Percentiles rank a stretch among this genome's conserved stretches.
These are phyloP conservation scores for Chymomyza costata DNA, from an alignment of 1,140 invertebrate species.

Conservation along the genomic window DNA sequence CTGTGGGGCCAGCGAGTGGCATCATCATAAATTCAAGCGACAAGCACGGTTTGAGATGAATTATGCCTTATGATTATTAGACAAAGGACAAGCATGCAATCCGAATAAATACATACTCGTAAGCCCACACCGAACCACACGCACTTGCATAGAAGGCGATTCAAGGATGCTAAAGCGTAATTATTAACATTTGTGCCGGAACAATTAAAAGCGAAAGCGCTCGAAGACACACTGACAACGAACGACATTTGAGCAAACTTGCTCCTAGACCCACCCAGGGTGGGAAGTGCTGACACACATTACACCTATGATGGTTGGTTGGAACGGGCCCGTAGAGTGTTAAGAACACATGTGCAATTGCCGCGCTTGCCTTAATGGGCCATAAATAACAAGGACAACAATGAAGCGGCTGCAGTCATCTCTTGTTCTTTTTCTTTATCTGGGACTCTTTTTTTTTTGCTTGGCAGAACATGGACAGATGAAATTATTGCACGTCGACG, in stretches of 20 bases:
- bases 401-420: slow-evolving; percentile 53
- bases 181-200: slow-evolving; percentile 61
- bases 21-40: slow-evolving; percentile 51
- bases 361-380: slow-evolving; percentile 66
- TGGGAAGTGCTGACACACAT: slow-evolving; percentile 59
- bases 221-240: too few species aligned
- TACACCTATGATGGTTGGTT: slow-evolving; percentile 21
- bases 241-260: too few species aligned
- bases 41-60: slow-evolving; percentile 56
- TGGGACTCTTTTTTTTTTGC: slow-evolving; percentile 21
- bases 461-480: slow-evolving; percentile 53
- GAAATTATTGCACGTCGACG: slow-evolving; percentile 67
- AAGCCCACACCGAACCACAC: slow-evolving; percentile 15
- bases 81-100: slow-evolving; percentile 48
- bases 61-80: slow-evolving; percentile 64
- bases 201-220: slow-evolving; percentile 58
- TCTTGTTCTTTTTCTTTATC: slow-evolving; percentile 10
- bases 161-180: slow-evolving; percentile 35
- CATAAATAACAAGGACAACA: slow-evolving; percentile 69
- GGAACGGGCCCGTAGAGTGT: slow-evolving; percentile 32
- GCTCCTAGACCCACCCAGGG: too few species aligned
- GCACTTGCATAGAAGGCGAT: slow-evolving; percentile 11
- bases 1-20: slow-evolving; percentile 14
- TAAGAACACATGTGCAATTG: slow-evolving; percentile 72
- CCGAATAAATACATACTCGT: too few species aligned